phyloP scores from a whole-genome alignment of 2,113 vertebrate species.

The Carettochelys insculpta region DNA sequence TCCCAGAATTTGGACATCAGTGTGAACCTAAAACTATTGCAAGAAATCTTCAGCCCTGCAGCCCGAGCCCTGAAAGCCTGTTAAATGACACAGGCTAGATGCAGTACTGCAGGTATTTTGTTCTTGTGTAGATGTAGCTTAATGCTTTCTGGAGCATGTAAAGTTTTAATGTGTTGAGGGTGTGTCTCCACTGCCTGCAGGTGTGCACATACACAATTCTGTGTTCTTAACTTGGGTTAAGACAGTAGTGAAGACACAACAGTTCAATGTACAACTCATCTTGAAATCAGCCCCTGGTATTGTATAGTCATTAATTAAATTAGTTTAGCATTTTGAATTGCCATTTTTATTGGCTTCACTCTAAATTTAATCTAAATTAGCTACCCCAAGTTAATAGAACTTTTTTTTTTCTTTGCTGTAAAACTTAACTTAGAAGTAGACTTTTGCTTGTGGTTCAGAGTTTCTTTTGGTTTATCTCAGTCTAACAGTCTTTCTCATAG shows the following conservation, averaged over 20 bases:
- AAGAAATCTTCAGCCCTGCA: neutral
- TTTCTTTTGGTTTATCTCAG: neutral
- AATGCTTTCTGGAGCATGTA: accelerated
- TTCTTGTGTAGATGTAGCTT: neutral
- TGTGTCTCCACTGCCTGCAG: neutral
- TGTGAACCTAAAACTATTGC: neutral
- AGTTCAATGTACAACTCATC: neutral
- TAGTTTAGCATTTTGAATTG: neutral
- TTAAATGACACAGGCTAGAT: neutral
- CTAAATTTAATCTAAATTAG: neutral
- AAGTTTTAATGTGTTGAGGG: neutral
- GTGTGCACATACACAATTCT: neutral
- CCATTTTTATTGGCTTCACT: neutral
- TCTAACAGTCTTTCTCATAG: neutral
- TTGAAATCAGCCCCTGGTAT: neutral
- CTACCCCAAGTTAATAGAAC: neutral
- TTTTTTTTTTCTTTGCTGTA: neutral
- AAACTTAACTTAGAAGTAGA: neutral
- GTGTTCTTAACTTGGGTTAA: neutral
- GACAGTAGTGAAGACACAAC: neutral
- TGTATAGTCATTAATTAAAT: neutral
- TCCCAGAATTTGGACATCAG: neutral
- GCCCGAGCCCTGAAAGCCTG: neutral
- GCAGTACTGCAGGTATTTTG: neutral
- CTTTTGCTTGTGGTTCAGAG: accelerated